Evolutionary conservation across 2,888 invertebrate species (phyloP).

Genomic region (Glyphotaelius pellucidus): DNA sequence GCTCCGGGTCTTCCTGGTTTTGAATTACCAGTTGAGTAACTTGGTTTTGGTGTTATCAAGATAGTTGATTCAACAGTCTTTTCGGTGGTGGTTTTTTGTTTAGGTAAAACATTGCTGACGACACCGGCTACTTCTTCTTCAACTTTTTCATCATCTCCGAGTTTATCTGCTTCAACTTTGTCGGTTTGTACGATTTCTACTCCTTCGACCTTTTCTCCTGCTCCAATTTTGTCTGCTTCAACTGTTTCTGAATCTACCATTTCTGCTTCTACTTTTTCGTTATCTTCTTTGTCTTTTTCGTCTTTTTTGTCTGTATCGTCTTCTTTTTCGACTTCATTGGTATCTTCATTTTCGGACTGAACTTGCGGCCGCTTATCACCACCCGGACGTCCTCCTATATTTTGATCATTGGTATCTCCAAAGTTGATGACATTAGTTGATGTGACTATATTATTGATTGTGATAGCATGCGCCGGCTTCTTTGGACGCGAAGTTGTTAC

Average conservation of each 20-base stretch:
- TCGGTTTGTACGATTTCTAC: background rate
- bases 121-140: background rate
- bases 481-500: slow-evolving; percentile 68
- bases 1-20: slow-evolving; percentile 53
- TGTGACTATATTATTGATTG: slow-evolving; percentile 80
- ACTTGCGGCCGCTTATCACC: background rate
- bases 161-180: background rate
- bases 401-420: slow-evolving; percentile 66
- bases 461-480: slow-evolving; percentile 76
- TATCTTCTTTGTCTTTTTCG: background rate
- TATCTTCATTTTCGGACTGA: background rate
- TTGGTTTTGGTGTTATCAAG: slow-evolving; percentile 83
- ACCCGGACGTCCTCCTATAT: background rate
- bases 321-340: background rate
- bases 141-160: background rate
- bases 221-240: background rate
- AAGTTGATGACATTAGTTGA: slow-evolving; percentile 78
- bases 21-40: slow-evolving; percentile 33
- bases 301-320: background rate
- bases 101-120: slow-evolving; percentile 68
- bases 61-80: slow-evolving; percentile 79
- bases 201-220: background rate
- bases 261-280: background rate
- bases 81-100: slow-evolving; percentile 71
- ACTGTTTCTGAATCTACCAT: background rate